Percentiles rank a stretch among this genome's conserved stretches.
phyloP scores from a whole-genome alignment of 2,888 invertebrate species.

The Hemistola chrysoprasaria region DNA sequence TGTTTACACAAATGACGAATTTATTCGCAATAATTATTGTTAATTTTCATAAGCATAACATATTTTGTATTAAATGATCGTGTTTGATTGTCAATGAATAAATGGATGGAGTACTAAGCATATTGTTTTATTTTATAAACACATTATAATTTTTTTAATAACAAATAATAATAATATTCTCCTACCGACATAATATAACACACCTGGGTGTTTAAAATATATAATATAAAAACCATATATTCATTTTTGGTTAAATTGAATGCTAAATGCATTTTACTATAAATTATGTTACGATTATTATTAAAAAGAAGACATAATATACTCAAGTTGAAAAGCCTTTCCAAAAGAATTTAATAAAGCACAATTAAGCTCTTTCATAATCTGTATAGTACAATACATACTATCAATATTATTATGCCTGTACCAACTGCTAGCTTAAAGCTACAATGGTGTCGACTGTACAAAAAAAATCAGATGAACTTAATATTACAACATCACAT shows the following conservation, averaged over 20 bases:
- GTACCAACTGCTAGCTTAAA: too few species aligned
- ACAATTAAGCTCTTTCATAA: too few species aligned
- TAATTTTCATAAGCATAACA: conserved; percentile 1
- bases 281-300: too few species aligned
- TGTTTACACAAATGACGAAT: conserved; percentile 6
- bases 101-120: conserved; percentile 29
- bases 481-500: conserved; percentile 11
- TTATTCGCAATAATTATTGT: conserved; percentile 17
- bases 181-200: neutral
- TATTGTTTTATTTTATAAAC: conserved; percentile 19
- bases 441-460: neutral
- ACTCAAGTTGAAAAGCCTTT: too few species aligned
- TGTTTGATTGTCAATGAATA: conserved; percentile 25
- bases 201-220: too few species aligned
- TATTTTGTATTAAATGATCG: conserved; percentile 18
- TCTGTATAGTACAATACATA: too few species aligned
- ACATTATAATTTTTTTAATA: too few species aligned
- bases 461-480: conserved; percentile 6
- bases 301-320: too few species aligned
- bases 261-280: too few species aligned
- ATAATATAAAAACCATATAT: neutral
- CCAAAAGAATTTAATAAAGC: too few species aligned
- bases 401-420: too few species aligned
- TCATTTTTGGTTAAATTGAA: too few species aligned
- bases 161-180: neutral